Evolutionary conservation across 1,140 invertebrate species (phyloP).

Genomic region (Drosophila mauritiana): DNA sequence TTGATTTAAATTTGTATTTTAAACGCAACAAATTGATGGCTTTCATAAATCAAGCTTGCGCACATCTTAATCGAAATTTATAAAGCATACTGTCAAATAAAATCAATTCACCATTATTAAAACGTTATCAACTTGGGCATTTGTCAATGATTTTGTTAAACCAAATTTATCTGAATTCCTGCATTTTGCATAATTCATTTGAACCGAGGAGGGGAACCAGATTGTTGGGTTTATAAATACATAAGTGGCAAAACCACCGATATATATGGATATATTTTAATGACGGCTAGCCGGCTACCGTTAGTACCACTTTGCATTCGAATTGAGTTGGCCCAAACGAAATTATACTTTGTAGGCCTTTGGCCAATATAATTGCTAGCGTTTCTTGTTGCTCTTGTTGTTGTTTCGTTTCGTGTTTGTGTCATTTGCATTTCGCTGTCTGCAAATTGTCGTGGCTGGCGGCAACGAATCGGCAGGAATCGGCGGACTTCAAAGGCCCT

Average conservation of each 20-base stretch:
- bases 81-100: constrained; percentile 27
- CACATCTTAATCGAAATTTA: constrained; percentile 26
- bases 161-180: constrained; percentile 36
- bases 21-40: constrained; percentile 1
- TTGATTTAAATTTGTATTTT: no score
- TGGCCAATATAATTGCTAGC: constrained; percentile 23
- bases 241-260: background rate
- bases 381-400: background rate
- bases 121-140: constrained; percentile 32
- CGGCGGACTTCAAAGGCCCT: constrained; percentile 75
- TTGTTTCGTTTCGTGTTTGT: constrained; percentile 45
- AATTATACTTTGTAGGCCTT: constrained; percentile 46
- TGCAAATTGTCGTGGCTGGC: constrained; percentile 76
- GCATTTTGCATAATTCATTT: constrained; percentile 22
- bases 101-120: constrained; percentile 38
- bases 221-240: constrained; percentile 23
- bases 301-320: constrained; percentile 12
- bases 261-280: constrained; percentile 9
- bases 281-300: constrained; percentile 27
- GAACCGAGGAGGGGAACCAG: constrained; percentile 10
- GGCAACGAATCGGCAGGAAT: constrained; percentile 35
- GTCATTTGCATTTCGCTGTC: constrained; percentile 79
- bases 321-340: constrained; percentile 11
- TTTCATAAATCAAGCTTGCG: constrained; percentile 21
- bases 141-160: constrained; percentile 38